Conservation (phyloP, 2,797 vertebrate species). For the Momotus momota region DNA sequence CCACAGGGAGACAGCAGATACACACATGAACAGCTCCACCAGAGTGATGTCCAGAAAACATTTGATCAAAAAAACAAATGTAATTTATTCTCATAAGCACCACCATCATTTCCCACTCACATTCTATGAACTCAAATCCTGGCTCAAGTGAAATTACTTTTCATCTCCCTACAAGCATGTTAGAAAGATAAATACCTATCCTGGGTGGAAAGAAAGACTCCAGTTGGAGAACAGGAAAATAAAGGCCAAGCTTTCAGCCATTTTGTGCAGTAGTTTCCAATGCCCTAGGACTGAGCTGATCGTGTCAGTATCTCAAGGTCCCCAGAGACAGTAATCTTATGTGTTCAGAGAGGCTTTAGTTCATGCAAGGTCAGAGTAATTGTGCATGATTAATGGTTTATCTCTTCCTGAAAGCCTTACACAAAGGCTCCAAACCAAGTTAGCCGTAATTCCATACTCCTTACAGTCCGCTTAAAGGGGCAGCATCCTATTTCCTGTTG, state of each 20-base stretch:
- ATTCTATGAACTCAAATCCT: background rate
- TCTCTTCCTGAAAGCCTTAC: slow-evolving; percentile 76
- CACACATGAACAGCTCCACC: background rate
- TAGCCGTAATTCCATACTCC: slow-evolving; percentile 69
- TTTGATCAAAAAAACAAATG: background rate
- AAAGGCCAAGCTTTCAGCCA: background rate
- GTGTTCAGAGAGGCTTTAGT: slow-evolving; percentile 69
- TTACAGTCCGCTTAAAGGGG: slow-evolving; percentile 66
- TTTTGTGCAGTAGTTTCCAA: background rate
- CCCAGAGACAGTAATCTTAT: slow-evolving; percentile 55
- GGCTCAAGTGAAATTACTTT: background rate
- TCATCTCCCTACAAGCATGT: background rate
- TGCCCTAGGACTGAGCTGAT: background rate
- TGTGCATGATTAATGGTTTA: slow-evolving; percentile 79
- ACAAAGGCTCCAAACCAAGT: slow-evolving; percentile 73
- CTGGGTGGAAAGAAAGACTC: background rate
- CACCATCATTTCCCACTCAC: fast-evolving
- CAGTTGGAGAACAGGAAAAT: background rate
- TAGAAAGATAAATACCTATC: background rate
- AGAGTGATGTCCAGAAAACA: background rate
- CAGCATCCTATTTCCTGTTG: slow-evolving; percentile 58
- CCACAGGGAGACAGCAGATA: background rate
- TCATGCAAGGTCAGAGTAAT: slow-evolving; percentile 79
- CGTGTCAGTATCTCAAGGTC: slow-evolving; percentile 49
- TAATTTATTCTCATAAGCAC: background rate